These are phyloP conservation scores for Cinclus mexicanus DNA, from an alignment of 2,113 vertebrate genomes.

Conservation along the genomic window DNA sequence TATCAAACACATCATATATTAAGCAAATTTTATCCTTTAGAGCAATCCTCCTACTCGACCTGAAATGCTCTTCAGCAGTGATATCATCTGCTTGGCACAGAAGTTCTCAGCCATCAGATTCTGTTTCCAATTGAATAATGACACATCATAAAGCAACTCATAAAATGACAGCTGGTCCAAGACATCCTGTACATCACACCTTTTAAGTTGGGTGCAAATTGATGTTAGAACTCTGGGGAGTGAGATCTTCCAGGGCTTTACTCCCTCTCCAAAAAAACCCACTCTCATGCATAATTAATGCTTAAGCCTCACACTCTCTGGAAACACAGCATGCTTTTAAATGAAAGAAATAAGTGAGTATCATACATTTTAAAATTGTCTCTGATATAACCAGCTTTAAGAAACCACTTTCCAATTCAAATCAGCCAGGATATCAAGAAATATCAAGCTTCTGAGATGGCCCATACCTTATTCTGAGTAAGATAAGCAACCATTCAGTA, in stretches of 20 bases:
- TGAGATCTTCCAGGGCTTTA: neutral
- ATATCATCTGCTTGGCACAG: neutral
- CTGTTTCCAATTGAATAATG: neutral
- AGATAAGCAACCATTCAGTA: neutral
- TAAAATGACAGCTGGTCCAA: neutral
- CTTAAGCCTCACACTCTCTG: neutral
- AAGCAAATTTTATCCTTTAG: neutral
- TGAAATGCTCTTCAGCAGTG: neutral
- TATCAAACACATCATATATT: neutral
- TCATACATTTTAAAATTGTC: neutral
- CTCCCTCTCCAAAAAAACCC: neutral
- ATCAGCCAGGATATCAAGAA: neutral
- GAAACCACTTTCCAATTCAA: slow-evolving; percentile 20
- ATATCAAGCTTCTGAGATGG: neutral
- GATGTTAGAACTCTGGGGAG: neutral
- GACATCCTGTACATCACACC: neutral
- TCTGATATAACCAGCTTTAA: neutral
- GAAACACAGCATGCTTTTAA: neutral
- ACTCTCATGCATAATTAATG: neutral
- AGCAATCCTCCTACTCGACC: neutral
- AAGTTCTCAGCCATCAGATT: neutral
- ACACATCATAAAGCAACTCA: neutral
- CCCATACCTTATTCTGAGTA: neutral
- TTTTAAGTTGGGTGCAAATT: neutral
- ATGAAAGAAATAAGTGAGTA: neutral